Evolutionary conservation across 35 echinoderm and acorn worm genomes (phyloP).

Genomic region (Stichopus chloronotus): DNA sequence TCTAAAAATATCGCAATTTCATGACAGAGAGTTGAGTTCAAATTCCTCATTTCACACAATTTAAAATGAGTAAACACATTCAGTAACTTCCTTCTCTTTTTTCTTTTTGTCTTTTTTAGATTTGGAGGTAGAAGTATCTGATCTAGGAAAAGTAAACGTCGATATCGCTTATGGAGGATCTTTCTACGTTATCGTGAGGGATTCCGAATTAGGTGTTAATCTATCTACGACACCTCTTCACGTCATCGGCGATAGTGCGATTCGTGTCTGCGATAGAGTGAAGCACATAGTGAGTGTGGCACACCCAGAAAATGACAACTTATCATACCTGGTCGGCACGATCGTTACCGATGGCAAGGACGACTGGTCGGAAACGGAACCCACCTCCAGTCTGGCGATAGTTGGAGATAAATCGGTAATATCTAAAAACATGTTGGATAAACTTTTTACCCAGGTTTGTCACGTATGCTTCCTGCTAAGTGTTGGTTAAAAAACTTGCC

Average conservation of each 20-base stretch:
- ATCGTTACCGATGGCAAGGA: conserved; percentile 89
- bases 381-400: conserved; percentile 79
- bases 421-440: too few species aligned
- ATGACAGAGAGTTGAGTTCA: too few species aligned
- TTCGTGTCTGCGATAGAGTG: conserved; percentile 66
- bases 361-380: conserved; percentile 66
- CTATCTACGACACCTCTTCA: conserved; percentile 1
- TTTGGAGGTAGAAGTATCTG: conserved; percentile 77
- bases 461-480: too few species aligned
- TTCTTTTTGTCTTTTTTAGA: conserved; percentile 32
- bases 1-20: too few species aligned
- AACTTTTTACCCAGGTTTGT: too few species aligned
- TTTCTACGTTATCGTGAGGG: conserved; percentile 80
- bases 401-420: conserved; percentile 86
- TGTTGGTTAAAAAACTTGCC: too few species aligned
- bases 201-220: conserved; percentile 33
- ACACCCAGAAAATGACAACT: conserved; percentile 82
- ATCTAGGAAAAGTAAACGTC: conserved; percentile 71
- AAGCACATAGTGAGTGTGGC: conserved; percentile 57
- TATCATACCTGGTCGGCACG: conserved; percentile 84
- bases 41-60: too few species aligned
- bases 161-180: conserved; percentile 95
- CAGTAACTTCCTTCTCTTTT: not conserved
- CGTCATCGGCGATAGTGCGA: conserved; percentile 46
- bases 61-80: too few species aligned